Evolutionary conservation across 2,888 invertebrate species (phyloP).

Genomic region (Steromphala cineraria): DNA sequence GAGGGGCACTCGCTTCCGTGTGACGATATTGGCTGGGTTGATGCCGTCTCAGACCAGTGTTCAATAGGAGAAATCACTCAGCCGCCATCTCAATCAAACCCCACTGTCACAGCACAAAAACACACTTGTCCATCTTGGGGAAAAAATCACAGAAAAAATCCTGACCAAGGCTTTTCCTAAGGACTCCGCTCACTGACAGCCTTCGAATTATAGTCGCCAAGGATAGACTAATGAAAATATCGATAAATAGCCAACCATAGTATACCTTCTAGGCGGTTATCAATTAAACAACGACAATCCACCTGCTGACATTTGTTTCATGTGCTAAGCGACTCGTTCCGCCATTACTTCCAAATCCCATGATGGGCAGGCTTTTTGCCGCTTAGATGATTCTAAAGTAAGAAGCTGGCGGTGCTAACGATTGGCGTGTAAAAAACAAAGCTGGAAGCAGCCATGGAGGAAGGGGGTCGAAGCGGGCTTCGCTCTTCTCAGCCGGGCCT

Average conservation of each 20-base stretch:
- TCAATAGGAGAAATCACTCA: too few relatives aligned
- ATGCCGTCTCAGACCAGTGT: too few relatives aligned
- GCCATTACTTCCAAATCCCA: conserved; percentile 19
- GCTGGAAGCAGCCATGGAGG: neutral
- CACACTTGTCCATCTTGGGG: neutral
- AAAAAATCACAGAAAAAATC: conserved; percentile 18
- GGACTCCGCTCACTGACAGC: neutral
- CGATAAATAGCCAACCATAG: conserved; percentile 16
- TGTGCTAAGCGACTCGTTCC: conserved; percentile 20
- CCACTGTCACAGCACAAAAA: conserved; percentile 7
- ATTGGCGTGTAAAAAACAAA: conserved; percentile 6
- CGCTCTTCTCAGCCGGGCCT: neutral
- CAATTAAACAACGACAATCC: conserved; percentile 22
- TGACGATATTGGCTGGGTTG: too few relatives aligned
- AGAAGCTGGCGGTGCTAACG: neutral
- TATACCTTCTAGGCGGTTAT: conserved; percentile 15
- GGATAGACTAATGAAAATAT: conserved; percentile 18
- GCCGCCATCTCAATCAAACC: neutral
- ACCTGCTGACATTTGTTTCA: conserved; percentile 20
- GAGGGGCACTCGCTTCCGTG: too few relatives aligned
- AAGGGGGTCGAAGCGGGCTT: neutral
- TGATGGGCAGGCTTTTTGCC: neutral
- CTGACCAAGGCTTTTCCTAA: neutral
- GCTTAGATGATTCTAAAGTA: conserved; percentile 6
- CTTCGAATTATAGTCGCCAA: conserved; percentile 8